Evolutionary conservation across 2,888 invertebrate genomes (phyloP), one percentile per base, ranked within the genome.

Genomic region (Amblyjoppa proteus): DNA sequence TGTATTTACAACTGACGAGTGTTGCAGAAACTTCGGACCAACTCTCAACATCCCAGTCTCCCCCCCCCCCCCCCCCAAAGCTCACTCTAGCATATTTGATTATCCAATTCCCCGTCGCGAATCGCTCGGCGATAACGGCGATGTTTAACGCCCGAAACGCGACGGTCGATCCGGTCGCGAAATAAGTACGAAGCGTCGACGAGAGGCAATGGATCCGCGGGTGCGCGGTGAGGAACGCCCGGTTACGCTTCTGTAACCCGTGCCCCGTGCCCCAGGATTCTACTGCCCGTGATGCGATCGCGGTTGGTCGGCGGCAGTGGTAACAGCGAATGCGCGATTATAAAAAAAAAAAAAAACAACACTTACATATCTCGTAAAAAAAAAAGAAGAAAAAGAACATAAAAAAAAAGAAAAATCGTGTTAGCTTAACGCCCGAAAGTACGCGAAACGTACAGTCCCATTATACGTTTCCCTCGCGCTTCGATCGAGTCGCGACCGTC

Each of bases 251-350:
- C 16, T 1, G 16, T n/a, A n/a, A 64, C 31, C 16, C 64, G 73
- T 53, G 74, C 51, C 51, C 38, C 31, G 56, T 74, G 77, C n/a
- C 49, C 31, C 25, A n/a, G n/a, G 64, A 73, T 53, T 73, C 45
- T 71, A 64, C 64, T 53, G 71, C 71, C 71, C 25, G 53, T 56
- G 49, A 74, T 78, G 61, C 45, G 73, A 81, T 70, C 73, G 82
- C 73, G 64, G 64, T 81, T 84, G 73, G 77, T 80, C 64, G 31
- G 58, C 81, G 87, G 87, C 86, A 88, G 88, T 88, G 88, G 78
- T 86, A 84, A 87, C 86, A 86, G 86, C 86, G 53, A 86, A 87
- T 75, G 66, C 56, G 74, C 79, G 49, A 76, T 79, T 31, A 45
- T n/a, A 7, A 56, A 7, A 56, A 66, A 38, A 61, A 61, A 20